A percentile compares a stretch with the other conserved stretches of the same genome.
phyloP scores from a whole-genome alignment of 2,113 vertebrate species.

The Prolemur simus region DNA sequence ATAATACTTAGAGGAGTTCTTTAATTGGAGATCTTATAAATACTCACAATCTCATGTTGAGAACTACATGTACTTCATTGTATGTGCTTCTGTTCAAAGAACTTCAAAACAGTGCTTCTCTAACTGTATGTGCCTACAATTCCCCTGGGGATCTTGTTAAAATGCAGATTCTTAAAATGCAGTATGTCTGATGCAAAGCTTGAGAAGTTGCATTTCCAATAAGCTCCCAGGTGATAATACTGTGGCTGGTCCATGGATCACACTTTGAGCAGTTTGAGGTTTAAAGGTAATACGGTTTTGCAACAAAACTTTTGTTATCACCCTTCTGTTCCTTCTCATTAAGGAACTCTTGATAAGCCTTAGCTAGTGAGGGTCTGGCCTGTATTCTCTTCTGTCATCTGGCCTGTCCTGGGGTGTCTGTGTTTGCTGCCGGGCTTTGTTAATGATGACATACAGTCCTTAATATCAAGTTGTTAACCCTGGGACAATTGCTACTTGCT shows the following conservation, averaged over 20 bases:
- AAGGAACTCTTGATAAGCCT: not conserved
- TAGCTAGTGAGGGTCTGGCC: not conserved
- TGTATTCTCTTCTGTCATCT: not conserved
- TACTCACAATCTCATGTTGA: not conserved
- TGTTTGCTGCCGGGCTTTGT: not conserved
- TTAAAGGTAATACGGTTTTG: not conserved
- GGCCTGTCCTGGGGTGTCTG: not conserved
- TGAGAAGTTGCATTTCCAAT: not conserved
- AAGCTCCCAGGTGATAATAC: not conserved
- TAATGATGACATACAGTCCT: not conserved
- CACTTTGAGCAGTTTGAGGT: not conserved
- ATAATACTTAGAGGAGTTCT: not conserved
- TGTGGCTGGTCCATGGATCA: not conserved
- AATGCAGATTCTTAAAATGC: not conserved
- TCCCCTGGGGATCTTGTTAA: not conserved
- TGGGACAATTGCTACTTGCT: not conserved
- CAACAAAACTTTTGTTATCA: not conserved
- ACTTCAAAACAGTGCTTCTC: fast-evolving
- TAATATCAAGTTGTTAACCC: not conserved
- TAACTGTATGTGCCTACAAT: fast-evolving
- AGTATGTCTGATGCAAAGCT: not conserved
- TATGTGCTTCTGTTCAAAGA: not conserved
- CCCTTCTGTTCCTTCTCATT: not conserved
- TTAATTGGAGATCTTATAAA: not conserved
- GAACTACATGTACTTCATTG: not conserved